Base-by-base conservation (phyloP, 2,888 invertebrate species). In the Monoplex corrugatus region DNA sequence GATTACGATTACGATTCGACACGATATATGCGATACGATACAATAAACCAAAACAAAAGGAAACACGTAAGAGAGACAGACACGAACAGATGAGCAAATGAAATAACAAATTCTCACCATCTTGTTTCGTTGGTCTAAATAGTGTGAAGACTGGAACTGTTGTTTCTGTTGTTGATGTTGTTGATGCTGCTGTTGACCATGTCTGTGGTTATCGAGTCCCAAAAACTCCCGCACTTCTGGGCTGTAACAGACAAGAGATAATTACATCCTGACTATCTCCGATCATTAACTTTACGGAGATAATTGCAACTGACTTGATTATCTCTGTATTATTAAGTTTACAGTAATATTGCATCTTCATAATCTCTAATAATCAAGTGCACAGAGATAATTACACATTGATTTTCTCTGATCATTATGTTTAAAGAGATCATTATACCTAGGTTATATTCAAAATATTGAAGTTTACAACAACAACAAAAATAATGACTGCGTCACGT, bases 121-220 rank as follows among this genome's bases (percentile, higher is more conserved):
- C 43, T 78, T 78, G 16, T 8, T 38, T 75, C 23, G 43, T 8
- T 23, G 78, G 10, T 78, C 78, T 40, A 43, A 23, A 78, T 3
- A 5, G 3, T 78, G 10, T 78, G 13, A 43, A 28, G 78, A 43
- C n/a, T 2, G 43, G 0, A 3, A 43, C 23, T 40, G 78, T 0
- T 43, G 78, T 0, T 78, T 19, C 8, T 78, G 78, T 43, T 43
- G 78, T 75, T 75, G 75, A 5, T 75, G 35, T 5, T 35, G 38
- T 10, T 78, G 78, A 23, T 40, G 78, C 19, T 43, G 78, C 78
- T 78, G 78, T 28, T 78, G 78, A 78, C 78, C 78, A 43, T 78
- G 78, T 43, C 78, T 78, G n/a, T 23, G 19, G 28, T 78, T 78
- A 43, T 78, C 78, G 40, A 78, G 78, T 10, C 78, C 40, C 40